Conservation (phyloP, 2,888 invertebrate genomes). For the Gordius sp. region DNA sequence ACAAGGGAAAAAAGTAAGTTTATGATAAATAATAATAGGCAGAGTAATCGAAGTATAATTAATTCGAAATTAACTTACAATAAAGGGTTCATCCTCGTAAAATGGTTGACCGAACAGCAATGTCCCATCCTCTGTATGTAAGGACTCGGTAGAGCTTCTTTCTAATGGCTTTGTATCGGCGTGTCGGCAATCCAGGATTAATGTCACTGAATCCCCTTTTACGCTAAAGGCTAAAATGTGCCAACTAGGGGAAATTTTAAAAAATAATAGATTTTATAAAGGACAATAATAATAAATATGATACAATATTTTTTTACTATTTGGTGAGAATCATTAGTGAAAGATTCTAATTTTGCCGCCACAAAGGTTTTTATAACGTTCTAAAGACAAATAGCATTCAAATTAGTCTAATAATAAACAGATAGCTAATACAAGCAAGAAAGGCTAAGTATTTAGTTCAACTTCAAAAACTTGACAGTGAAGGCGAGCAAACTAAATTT, state of each 20-base stretch:
- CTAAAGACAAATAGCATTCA: neutral
- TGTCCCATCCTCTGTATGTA: neutral
- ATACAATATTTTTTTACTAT: neutral
- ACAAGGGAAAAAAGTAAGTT: neutral
- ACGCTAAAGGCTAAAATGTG: constrained; percentile 5
- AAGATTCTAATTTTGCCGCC: too few species aligned
- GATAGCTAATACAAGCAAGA: too few species aligned
- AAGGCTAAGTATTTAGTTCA: too few species aligned
- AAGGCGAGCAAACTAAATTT: too few species aligned
- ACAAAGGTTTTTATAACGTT: neutral
- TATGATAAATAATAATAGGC: neutral
- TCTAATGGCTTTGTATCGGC: neutral
- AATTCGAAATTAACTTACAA: neutral
- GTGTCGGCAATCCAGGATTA: constrained; percentile 3
- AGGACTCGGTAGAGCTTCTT: neutral
- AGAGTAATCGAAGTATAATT: neutral
- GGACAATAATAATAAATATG: neutral
- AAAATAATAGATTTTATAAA: neutral
- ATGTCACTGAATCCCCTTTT: neutral
- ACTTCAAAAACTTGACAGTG: too few species aligned
- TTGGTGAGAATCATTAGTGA: neutral
- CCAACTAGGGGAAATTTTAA: neutral
- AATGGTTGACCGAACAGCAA: constrained; percentile 1
- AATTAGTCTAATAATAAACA: too few species aligned
- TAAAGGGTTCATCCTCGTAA: constrained; percentile 3